Evolutionary conservation across 2,797 vertebrate genomes (phyloP).

Genomic region (Pangasius mekongensis): DNA sequence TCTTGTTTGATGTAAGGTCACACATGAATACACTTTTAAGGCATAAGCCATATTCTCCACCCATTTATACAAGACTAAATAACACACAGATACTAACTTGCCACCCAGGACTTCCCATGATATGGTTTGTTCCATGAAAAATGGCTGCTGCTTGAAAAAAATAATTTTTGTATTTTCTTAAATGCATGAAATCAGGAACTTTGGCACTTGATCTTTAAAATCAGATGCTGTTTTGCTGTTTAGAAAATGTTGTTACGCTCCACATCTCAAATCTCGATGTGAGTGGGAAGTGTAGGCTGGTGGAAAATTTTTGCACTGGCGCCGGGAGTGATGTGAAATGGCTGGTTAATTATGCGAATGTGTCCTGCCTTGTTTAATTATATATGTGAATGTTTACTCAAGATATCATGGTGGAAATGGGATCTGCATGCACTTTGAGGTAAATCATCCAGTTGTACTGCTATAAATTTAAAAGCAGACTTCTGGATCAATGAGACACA

Average conservation of each 20-base stretch:
- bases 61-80: constrained; percentile 7
- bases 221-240: background rate
- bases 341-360: background rate
- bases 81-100: background rate
- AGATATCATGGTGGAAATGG: background rate
- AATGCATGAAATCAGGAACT: background rate
- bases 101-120: background rate
- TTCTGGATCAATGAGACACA: background rate
- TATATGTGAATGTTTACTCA: background rate
- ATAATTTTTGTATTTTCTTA: background rate
- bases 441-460: background rate
- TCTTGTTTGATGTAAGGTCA: background rate
- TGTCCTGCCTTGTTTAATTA: constrained; percentile 25
- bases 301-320: background rate
- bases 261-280: no score
- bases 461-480: no score
- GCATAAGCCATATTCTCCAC: background rate
- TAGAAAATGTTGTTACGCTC: background rate
- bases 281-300: background rate
- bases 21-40: background rate
- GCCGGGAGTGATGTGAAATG: background rate
- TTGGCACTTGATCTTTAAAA: background rate
- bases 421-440: background rate
- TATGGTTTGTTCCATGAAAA: background rate
- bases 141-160: no score